Base-by-base conservation (phyloP, 2,888 invertebrate species). In the Platycnemis pennipes region DNA sequence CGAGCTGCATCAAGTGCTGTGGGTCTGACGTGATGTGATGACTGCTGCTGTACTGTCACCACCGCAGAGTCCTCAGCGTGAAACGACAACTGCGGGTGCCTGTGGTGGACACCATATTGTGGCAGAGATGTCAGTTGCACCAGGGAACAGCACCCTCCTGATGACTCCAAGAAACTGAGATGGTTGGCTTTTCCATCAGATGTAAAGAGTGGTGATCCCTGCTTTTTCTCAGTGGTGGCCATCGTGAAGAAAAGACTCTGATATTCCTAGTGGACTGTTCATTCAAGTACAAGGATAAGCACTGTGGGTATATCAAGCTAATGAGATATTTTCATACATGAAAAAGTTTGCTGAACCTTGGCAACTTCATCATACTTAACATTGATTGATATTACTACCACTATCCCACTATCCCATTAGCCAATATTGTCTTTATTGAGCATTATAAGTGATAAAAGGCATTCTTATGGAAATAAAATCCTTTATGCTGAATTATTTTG, bases 31-130 rank as follows among this genome's bases (percentile, higher is more conserved):
- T 91, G 91, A 89, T 89, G 89, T 89, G 89, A 49, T 89, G 89
- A 91, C 63, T 63, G 91, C 22, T 91, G 69, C 63, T 91, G 91
- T 91, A 77, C 77, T 77, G 91, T 91, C 91, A 63, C 63, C 91
- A 91, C 96, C 96, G 94, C 95, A 97, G 97, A 97, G 97, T 95
- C 97, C 97, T 44, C 97, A 97, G 95, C 96, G 97, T 94, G 97
- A 97, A 95, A 96, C 91, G 13, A 91, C 91, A 22, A 91, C 91
- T 42, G 37, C 91, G 11, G 91, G 97, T 94, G 97, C 97, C 85
- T 97, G 97, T 96, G 96, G 97, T 91, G 97, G 97, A 44, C 91
- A 91, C 44, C 91, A 63, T 63, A 91, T 91, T 69, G 91, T 91
- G 44, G 91, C 91, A 94, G 97, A 97, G 95, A 97, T 97, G 96